Evolutionary conservation across 2,888 invertebrate genomes (phyloP).

Genomic region (Caenorhabditis drosophilae): DNA sequence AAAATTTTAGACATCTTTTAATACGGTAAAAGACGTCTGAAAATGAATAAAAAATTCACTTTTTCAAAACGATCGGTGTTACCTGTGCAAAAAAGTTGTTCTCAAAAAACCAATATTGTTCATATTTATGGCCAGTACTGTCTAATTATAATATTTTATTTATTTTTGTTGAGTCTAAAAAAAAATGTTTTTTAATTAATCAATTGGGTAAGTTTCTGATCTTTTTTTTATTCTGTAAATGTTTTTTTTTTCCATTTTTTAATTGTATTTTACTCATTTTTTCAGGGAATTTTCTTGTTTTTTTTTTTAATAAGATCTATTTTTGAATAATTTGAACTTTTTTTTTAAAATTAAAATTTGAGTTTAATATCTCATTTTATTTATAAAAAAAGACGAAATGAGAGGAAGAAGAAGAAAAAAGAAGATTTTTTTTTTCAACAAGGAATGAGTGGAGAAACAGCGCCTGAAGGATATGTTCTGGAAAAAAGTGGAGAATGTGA

Average conservation of each 20-base stretch:
- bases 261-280: neutral
- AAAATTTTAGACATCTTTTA: too few relatives aligned
- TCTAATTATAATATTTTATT: neutral
- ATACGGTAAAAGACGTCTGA: too few relatives aligned
- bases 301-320: neutral
- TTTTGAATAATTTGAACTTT: neutral
- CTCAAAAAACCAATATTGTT: neutral
- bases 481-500: conserved; percentile 41
- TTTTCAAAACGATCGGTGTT: neutral
- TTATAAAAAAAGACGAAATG: neutral
- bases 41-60: conserved; percentile 1
- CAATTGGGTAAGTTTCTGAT: too few relatives aligned
- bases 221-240: too few relatives aligned
- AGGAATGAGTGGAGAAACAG: conserved; percentile 27
- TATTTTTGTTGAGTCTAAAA: neutral
- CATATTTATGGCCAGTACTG: neutral
- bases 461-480: conserved; percentile 35
- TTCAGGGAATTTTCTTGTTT: neutral
- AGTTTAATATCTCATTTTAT: neutral
- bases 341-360: conserved; percentile 2
- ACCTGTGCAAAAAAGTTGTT: too few relatives aligned
- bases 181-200: neutral
- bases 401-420: neutral
- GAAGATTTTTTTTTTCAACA: neutral
- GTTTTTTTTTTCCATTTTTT: neutral